Percentiles rank a stretch among this genome's conserved stretches.
These are phyloP conservation scores for Drepana falcataria DNA, from an alignment of 2,888 invertebrate genomes.

Conservation along the genomic window DNA sequence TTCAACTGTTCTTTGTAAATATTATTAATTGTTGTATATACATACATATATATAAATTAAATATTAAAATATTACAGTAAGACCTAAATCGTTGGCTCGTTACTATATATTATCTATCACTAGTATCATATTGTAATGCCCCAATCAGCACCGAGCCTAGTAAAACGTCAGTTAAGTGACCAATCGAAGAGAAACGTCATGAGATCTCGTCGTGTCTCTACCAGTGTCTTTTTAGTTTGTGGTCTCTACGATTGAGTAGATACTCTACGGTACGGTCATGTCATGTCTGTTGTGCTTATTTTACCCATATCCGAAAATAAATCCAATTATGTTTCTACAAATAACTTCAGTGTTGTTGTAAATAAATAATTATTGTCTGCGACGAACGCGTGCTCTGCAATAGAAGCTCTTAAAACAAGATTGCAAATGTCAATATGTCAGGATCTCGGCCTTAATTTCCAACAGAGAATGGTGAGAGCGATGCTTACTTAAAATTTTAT, in stretches of 20 bases:
- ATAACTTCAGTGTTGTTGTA: conserved; percentile 34
- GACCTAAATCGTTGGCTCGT: too few species aligned
- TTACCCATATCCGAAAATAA: conserved; percentile 46
- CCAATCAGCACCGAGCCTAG: too few species aligned
- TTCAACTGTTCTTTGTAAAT: too few species aligned
- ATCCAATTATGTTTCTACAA: conserved; percentile 53
- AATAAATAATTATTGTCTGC: conserved; percentile 32
- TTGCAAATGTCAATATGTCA: conserved; percentile 80
- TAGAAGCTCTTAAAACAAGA: conserved; percentile 60
- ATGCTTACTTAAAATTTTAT: conserved; percentile 30
- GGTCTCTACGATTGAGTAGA: neutral
- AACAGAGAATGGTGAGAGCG: conserved; percentile 75
- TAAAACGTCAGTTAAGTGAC: too few species aligned
- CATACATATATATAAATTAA: too few species aligned
- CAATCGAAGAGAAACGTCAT: too few species aligned
- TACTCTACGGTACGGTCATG: conserved; percentile 21
- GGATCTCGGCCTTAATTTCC: conserved; percentile 79
- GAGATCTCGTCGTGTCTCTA: too few species aligned
- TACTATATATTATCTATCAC: too few species aligned
- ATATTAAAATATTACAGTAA: too few species aligned
- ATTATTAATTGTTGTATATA: too few species aligned
- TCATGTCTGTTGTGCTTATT: conserved; percentile 52
- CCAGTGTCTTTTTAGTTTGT: too few species aligned
- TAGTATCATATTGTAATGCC: too few species aligned
- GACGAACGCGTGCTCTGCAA: conserved; percentile 43